Evolutionary conservation across 2,888 invertebrate genomes (phyloP).

Genomic region (Micoletzkya japonica): DNA sequence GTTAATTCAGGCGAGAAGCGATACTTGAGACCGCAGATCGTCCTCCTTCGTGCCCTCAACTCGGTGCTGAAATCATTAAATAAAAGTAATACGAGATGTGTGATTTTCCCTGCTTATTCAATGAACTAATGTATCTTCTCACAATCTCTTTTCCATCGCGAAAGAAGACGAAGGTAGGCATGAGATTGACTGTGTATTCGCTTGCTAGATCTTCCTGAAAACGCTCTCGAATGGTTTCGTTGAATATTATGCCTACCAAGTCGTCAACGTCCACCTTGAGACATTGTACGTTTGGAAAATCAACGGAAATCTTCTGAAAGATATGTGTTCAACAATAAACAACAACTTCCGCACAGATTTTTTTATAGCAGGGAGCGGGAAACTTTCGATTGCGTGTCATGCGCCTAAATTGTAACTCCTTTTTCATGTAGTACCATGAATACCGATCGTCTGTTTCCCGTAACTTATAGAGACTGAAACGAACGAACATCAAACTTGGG

Average conservation of each 20-base stretch:
- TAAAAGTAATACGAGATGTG: too few species aligned
- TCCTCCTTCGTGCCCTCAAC: conserved; percentile 23
- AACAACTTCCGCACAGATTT: too few species aligned
- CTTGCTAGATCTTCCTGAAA: conserved; percentile 2
- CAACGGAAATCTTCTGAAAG: conserved; percentile 40
- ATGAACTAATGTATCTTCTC: background rate
- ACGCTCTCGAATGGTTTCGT: too few species aligned
- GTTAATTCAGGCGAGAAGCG: too few species aligned
- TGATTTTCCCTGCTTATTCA: background rate
- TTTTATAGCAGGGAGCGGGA: too few species aligned
- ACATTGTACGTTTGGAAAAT: conserved; percentile 41
- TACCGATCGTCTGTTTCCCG: background rate
- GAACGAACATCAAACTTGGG: conserved; percentile 45
- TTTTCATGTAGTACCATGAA: background rate
- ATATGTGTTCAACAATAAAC: background rate
- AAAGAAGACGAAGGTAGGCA: conserved; percentile 28
- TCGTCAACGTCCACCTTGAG: conserved; percentile 55
- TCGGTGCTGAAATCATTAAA: conserved; percentile 14
- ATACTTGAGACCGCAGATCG: too few species aligned
- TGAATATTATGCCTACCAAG: conserved; percentile 40
- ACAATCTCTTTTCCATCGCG: conserved; percentile 19
- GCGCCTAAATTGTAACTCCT: conserved; percentile 9
- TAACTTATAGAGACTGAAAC: conserved; percentile 10
- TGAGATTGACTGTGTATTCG: conserved; percentile 3
- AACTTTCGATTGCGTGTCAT: conserved; percentile 7